Conservation (phyloP, 2,888 invertebrate genomes). For the Esperia sulphurella region DNA sequence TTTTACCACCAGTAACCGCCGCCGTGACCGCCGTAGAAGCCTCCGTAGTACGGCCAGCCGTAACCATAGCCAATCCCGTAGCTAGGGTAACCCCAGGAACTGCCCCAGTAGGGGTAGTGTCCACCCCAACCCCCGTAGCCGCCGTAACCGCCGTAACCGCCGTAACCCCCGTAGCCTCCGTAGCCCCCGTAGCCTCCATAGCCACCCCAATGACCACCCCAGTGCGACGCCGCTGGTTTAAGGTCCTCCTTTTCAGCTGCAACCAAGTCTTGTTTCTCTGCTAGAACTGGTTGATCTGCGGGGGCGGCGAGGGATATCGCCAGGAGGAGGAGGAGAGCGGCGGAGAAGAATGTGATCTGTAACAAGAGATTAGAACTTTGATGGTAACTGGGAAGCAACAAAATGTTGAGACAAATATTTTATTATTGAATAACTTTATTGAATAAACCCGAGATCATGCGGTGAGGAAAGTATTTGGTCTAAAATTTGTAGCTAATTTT, state of each 20-base stretch:
- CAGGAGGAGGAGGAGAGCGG: constrained; percentile 39
- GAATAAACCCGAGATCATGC: too few relatives aligned
- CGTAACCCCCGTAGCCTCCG: constrained; percentile 27
- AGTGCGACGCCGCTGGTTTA: constrained; percentile 63
- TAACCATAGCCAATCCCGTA: constrained; percentile 26
- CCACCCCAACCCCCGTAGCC: constrained; percentile 29
- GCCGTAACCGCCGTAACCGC: constrained; percentile 29
- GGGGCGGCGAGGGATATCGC: constrained; percentile 48
- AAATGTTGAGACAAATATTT: too few relatives aligned
- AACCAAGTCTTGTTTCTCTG: constrained; percentile 31
- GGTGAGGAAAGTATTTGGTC: too few relatives aligned
- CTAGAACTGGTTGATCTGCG: constrained; percentile 31
- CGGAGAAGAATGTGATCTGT: constrained; percentile 44
- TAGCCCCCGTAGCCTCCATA: constrained; percentile 36
- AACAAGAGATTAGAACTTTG: constrained; percentile 11
- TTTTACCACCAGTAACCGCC: constrained; percentile 14
- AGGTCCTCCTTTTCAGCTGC: constrained; percentile 57
- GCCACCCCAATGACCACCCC: constrained; percentile 35
- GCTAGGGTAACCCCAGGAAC: constrained; percentile 26
- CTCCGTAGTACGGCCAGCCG: constrained; percentile 26
- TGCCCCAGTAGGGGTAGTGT: constrained; percentile 28
- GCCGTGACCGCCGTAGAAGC: constrained; percentile 24
- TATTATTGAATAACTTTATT: too few relatives aligned
- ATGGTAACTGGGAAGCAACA: too few relatives aligned
- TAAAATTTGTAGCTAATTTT: too few relatives aligned